phyloP scores from a whole-genome alignment of 2,888 invertebrate species.

The Trichopoda pennipes region DNA sequence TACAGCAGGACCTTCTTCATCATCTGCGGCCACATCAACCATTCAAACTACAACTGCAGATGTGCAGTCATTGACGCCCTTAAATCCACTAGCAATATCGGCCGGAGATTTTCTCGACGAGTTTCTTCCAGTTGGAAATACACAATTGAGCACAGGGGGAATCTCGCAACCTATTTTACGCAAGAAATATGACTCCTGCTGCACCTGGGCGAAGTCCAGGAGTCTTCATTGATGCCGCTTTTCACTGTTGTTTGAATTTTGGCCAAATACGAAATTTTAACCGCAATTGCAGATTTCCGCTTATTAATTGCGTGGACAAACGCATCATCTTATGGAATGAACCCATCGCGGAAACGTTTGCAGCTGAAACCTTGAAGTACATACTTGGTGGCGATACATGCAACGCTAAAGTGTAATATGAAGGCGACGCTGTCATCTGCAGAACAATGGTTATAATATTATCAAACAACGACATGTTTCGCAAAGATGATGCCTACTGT shows the following conservation, averaged over 20 bases:
- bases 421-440: conserved; percentile 39
- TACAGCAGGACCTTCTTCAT: too few species aligned
- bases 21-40: too few species aligned
- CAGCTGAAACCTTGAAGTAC: conserved; percentile 34
- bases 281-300: conserved; percentile 42
- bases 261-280: conserved; percentile 52
- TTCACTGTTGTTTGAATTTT: conserved; percentile 38
- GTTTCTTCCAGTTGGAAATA: too few species aligned
- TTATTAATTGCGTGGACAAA: conserved; percentile 51
- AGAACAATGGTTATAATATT: conserved; percentile 52
- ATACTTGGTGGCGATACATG: conserved; percentile 42
- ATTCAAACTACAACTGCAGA: too few species aligned
- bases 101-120: too few species aligned
- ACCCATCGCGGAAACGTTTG: neutral
- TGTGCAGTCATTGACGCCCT: too few species aligned
- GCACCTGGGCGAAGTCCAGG: too few species aligned
- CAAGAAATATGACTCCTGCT: too few species aligned
- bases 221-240: conserved; percentile 29
- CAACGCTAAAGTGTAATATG: conserved; percentile 49
- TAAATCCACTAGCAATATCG: too few species aligned
- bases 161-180: too few species aligned
- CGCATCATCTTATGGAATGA: conserved; percentile 31
- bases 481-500: conserved; percentile 39
- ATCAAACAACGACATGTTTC: conserved; percentile 57
- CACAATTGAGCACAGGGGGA: too few species aligned